These are phyloP conservation scores for Scartelaos histophorus DNA, from an alignment of 2,113 vertebrate genomes.

Conservation along the genomic window DNA sequence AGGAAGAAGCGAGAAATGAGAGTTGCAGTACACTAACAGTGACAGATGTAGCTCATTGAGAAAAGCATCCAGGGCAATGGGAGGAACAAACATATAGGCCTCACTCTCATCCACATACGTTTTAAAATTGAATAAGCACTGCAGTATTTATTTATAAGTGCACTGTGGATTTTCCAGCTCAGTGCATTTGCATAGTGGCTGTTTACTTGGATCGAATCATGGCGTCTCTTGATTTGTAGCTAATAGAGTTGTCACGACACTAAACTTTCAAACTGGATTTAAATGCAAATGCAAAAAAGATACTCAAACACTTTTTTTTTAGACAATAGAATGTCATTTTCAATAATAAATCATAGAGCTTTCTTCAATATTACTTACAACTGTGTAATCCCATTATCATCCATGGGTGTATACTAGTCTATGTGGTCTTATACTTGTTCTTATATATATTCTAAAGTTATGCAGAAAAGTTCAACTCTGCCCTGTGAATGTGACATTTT, in stretches of 20 bases:
- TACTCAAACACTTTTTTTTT: too few species aligned
- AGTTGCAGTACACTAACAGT: slow-evolving; percentile 20
- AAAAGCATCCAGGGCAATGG: slow-evolving; percentile 21
- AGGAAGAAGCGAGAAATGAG: background rate
- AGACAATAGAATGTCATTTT: too few species aligned
- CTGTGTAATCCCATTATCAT: too few species aligned
- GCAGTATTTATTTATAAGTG: slow-evolving; percentile 60
- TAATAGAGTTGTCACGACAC: background rate
- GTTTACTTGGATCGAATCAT: slow-evolving; percentile 8
- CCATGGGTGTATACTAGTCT: too few species aligned
- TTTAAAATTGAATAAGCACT: slow-evolving; percentile 65
- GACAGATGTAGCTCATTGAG: slow-evolving; percentile 21
- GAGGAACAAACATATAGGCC: slow-evolving; percentile 36
- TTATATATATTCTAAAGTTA: too few species aligned
- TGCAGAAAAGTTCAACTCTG: too few species aligned
- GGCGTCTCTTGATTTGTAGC: background rate
- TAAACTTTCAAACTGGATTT: too few species aligned
- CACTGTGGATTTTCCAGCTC: slow-evolving; percentile 47
- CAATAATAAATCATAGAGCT: too few species aligned
- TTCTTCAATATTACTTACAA: too few species aligned
- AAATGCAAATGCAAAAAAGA: too few species aligned
- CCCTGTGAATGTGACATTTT: too few species aligned
- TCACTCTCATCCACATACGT: slow-evolving; percentile 26
- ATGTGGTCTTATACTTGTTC: too few species aligned
- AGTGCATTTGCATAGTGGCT: slow-evolving; percentile 31